A percentile compares a stretch with the other conserved stretches of the same genome.
These are phyloP conservation scores for Drosophila triauraria DNA, from an alignment of 1,140 invertebrate genomes.

Conservation along the genomic window DNA sequence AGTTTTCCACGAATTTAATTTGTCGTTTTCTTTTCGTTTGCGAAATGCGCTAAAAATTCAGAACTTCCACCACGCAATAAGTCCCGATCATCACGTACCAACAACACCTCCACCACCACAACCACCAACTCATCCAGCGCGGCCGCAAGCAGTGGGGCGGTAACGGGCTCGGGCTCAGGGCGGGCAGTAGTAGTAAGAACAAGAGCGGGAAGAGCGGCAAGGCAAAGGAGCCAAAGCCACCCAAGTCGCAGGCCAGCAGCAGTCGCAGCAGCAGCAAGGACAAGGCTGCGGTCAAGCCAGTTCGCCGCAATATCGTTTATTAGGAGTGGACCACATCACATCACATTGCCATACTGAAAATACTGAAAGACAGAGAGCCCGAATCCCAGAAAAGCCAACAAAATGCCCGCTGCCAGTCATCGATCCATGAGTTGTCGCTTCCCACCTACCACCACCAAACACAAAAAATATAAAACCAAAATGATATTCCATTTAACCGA, in stretches of 20 bases:
- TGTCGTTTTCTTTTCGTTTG: conserved; percentile 61
- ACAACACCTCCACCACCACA: conserved; percentile 63
- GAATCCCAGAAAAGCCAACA: conserved; percentile 11
- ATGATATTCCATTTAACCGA: conserved; percentile 44
- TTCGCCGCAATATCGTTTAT: conserved; percentile 80
- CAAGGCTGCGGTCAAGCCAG: conserved; percentile 49
- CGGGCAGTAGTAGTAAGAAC: conserved; percentile 55
- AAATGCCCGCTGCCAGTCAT: conserved; percentile 29
- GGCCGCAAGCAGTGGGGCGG: conserved; percentile 43
- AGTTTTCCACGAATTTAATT: conserved; percentile 47
- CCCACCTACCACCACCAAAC: conserved; percentile 42
- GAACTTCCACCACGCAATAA: conserved; percentile 82
- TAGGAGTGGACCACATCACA: conserved; percentile 33
- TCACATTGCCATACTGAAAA: conserved; percentile 54
- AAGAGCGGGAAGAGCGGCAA: conserved; percentile 73
- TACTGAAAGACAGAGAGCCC: conserved; percentile 32
- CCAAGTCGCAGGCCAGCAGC: conserved; percentile 55
- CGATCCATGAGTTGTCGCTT: conserved; percentile 42
- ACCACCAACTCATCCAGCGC: conserved; percentile 64
- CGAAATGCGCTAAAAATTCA: conserved; percentile 61
- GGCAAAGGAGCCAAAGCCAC: conserved; percentile 64
- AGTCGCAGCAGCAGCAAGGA: conserved; percentile 78
- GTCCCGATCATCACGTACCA: conserved; percentile 82
- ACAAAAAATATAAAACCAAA: conserved; percentile 22
- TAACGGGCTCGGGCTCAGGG: conserved; percentile 34